Evolutionary conservation across 2,113 vertebrate genomes (phyloP), one percentile per base, ranked within the genome.

Genomic region (Lepidothrix coronata): DNA sequence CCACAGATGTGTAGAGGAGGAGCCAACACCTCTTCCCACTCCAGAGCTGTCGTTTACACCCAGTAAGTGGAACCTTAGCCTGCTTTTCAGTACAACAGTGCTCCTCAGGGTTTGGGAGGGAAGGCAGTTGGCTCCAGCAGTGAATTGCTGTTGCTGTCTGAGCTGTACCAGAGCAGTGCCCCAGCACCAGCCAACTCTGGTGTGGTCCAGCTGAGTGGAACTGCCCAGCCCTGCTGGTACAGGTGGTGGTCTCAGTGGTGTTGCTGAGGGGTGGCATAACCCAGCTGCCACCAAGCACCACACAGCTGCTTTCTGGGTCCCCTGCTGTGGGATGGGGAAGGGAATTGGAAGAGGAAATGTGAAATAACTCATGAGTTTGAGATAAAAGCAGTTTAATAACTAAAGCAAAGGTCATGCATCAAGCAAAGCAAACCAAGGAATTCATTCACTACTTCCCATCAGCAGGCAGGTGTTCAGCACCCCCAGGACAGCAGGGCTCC

Each of bases 31-130:
- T 28, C 51, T 52, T 27, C 51, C 14, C 51, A 52, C 25, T 52
- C 51, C 25, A 16, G 51, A 52, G 5, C 9, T 52, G 25, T 52
- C 51, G 9, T 28, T 52, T 16, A 52, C 51, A 16, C 8, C 25
- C 13, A 74, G 98, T 98, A 95, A 97, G 98, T 97, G 46, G 62
- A 58, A 55, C 20, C 6, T 54, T 27, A 2, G 21, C 2, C 2
- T 22, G 43, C 20, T 18, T 48, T 66, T 61, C 8, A 43, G 75
- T 58, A 11, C 21, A 16, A 3, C 31, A 57, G 4, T 54, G 31
- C 24, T 85, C 28, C 14, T 14, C 15, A 44, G 31, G 61, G 14
- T n/a, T 52, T 59, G 74, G 31, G n/a, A 27, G 55, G 55, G 41
- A 51, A 67, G 49, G 16, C 37, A 30, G 11, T 1, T 89, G 23